Evolutionary conservation across 2,113 vertebrate species (phyloP).

Genomic region (Chrysochloris asiatica): DNA sequence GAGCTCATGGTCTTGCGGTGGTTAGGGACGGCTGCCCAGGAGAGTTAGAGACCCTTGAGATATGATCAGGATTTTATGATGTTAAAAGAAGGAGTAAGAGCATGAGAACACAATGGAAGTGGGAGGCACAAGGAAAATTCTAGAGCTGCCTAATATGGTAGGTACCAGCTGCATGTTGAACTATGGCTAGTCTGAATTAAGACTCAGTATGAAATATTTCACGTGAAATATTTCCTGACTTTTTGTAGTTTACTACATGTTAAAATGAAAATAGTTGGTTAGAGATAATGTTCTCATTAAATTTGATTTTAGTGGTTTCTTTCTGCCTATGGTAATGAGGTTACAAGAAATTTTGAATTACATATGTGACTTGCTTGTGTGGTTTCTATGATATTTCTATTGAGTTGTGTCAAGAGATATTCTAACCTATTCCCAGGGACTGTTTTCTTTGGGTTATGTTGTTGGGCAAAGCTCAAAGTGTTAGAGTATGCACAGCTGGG

Average conservation of each 20-base stretch:
- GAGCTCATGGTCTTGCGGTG: neutral
- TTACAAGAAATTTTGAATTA: conserved; percentile 18
- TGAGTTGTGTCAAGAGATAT: neutral
- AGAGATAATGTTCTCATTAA: neutral
- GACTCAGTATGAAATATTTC: neutral
- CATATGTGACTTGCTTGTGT: neutral
- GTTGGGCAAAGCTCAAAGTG: neutral
- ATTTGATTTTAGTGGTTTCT: neutral
- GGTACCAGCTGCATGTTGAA: neutral
- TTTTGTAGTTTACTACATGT: neutral
- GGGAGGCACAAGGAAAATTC: neutral
- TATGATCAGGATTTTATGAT: neutral
- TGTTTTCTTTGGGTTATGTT: neutral
- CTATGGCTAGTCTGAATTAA: neutral
- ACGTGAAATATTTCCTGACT: neutral
- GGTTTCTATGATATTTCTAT: neutral
- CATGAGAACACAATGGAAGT: neutral
- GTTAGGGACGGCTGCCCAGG: neutral
- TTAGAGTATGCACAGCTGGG: neutral
- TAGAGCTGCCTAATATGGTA: neutral
- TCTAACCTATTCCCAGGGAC: neutral
- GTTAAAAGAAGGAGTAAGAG: neutral
- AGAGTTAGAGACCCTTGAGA: neutral
- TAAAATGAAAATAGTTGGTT: neutral
- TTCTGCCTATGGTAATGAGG: neutral